phyloP scores from a whole-genome alignment of 2,888 invertebrate genomes.

The Yponomeuta evonymella region DNA sequence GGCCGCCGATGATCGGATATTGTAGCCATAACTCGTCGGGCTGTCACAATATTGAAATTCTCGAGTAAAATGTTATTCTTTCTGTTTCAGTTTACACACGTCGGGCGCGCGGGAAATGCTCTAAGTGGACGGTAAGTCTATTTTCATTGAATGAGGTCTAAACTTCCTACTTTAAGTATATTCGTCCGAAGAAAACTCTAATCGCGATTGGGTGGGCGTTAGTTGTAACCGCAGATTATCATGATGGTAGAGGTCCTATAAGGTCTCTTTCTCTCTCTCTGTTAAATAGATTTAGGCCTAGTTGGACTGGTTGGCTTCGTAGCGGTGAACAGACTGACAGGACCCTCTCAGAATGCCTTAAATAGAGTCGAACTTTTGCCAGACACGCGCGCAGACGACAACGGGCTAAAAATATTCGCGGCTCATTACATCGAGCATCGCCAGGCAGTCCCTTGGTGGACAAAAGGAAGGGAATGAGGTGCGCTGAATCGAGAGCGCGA shows the following conservation, averaged over 20 bases:
- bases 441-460: not conserved
- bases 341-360: not conserved
- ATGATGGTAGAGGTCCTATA: too few species aligned
- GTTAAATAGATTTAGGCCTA: too few species aligned
- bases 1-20: not conserved
- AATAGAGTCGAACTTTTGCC: not conserved
- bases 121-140: not conserved
- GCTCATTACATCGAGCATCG: not conserved
- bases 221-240: too few species aligned
- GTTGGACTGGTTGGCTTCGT: not conserved
- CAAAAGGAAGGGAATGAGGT: not conserved
- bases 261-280: too few species aligned
- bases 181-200: too few species aligned
- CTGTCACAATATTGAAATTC: conserved; percentile 1
- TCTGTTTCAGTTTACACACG: not conserved
- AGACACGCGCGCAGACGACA: not conserved
- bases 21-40: not conserved
- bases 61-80: not conserved
- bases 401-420: not conserved
- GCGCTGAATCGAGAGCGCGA: too few species aligned
- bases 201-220: too few species aligned
- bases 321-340: not conserved
- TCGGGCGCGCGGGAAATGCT: not conserved
- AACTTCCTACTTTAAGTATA: too few species aligned
- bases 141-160: too few species aligned